These are phyloP conservation scores for Anguilla megastoma DNA, from an alignment of 2,797 vertebrate genomes.

Conservation along the genomic window DNA sequence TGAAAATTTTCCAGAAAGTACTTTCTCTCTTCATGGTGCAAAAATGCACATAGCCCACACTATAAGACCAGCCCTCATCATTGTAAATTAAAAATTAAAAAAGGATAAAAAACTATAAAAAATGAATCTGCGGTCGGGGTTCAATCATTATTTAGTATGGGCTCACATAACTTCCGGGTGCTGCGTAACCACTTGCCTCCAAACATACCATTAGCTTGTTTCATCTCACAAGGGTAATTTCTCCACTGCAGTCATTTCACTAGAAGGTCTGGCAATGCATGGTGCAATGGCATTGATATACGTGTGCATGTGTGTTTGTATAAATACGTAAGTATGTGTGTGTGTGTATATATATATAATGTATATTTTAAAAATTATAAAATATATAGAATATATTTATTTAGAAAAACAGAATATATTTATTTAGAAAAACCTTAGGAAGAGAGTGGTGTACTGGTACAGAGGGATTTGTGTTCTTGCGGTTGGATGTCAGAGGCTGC, in stretches of 20 bases:
- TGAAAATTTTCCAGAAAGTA: neutral
- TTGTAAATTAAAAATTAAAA: neutral
- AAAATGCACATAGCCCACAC: neutral
- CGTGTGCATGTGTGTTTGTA: neutral
- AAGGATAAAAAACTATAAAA: neutral
- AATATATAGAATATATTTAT: no score
- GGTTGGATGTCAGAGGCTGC: constrained; percentile 11
- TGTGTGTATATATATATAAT: neutral
- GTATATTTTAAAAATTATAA: no score
- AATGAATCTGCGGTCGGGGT: neutral
- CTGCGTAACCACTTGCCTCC: neutral
- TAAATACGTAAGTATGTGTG: neutral
- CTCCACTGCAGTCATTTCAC: neutral
- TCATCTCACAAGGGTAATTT: neutral
- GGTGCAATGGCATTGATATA: neutral
- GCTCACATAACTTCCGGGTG: neutral
- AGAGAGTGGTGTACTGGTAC: neutral
- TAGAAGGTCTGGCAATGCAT: neutral
- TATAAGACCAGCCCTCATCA: neutral
- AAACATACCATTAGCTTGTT: neutral
- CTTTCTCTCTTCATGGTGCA: neutral
- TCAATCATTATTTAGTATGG: neutral
- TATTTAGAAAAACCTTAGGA: neutral
- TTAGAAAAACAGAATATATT: neutral
- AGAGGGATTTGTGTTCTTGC: neutral